phyloP scores from a whole-genome alignment of 2,797 vertebrate species.

The Silurus aristotelis region DNA sequence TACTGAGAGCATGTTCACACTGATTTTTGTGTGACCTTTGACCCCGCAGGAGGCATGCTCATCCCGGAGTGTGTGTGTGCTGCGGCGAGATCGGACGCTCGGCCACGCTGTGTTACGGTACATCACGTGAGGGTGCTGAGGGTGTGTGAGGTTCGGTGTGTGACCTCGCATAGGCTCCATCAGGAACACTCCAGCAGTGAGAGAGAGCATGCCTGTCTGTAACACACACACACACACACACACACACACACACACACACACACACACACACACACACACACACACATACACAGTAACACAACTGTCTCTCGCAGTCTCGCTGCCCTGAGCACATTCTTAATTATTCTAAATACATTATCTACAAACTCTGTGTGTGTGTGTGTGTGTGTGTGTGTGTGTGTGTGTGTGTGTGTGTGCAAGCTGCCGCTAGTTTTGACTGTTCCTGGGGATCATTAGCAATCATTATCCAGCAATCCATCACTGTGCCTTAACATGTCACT shows the following conservation, averaged over 20 bases:
- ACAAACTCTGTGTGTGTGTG: not conserved
- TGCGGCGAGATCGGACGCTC: constrained; percentile 20
- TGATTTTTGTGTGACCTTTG: constrained; percentile 40
- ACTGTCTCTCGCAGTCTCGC: not conserved
- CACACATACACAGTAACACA: not conserved
- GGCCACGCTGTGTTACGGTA: constrained; percentile 41
- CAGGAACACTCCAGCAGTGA: constrained; percentile 36
- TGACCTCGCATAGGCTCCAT: constrained; percentile 51
- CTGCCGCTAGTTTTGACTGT: not conserved
- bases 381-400: constrained; percentile 14
- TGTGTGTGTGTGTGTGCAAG: not conserved
- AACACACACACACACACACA: constrained; percentile 37
- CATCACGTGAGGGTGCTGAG: constrained; percentile 48
- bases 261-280: constrained; percentile 26
- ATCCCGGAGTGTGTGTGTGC: not conserved
- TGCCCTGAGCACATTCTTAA: constrained; percentile 1
- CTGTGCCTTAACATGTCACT: not conserved
- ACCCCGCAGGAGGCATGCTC: constrained; percentile 42
- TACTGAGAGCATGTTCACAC: not conserved
- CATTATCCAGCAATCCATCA: not conserved
- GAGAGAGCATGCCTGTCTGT: constrained; percentile 49
- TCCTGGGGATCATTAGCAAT: not conserved
- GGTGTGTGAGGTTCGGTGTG: constrained; percentile 30
- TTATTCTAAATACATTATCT: not conserved
- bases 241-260: constrained; percentile 21